Base-by-base conservation (phyloP, 2,888 invertebrate genomes). In the Brachylomia viminalis region DNA sequence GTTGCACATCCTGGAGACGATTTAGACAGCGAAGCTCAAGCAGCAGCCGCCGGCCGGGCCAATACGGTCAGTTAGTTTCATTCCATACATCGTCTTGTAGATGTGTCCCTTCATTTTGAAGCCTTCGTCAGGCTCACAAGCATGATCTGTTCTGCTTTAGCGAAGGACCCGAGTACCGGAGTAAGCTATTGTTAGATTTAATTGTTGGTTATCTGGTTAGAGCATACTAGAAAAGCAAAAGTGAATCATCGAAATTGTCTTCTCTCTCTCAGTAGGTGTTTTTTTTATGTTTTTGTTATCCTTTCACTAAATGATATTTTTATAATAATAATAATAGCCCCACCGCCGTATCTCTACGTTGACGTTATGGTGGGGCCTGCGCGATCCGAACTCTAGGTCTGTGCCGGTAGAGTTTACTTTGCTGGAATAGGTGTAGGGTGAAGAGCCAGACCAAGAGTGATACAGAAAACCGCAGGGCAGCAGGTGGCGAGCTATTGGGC, bases 11-110 rank as follows among this genome's bases (percentile, higher is more conserved):
- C 90, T n/a, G 92, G 92, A 17, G 92, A 93, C 38, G 88, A 86
- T 20, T 83, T 95, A 15, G 95, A 95, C 56, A 82, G 65, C 0
- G 87, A 87, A n/a, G 94, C 94, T 0, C 89, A 95, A 82, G 82
- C 80, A 15, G 92, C 90, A 3, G 89, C 95, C 0, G 75, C 69
- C 0, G 89, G 75, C 69, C 0, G 89, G 79, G 45, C 91, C 93
- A 1, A 92, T 94, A 7, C 7, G 1, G 23, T 23, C 11, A 38
- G 38, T 95, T 23, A 81, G 92, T 71, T 94, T 93, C 70, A 92
- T 96, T 0, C 96, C 96, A 8, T 90, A 91, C 0, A 92, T 95
- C 27, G 88, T 93, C 2, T 92, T 95, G 88, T 91, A 13, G 88
- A 94, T 77, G 0, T 59, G 0, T 61, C 42, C 0, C 68, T 85